A percentile compares a stretch with the other conserved stretches of the same genome.
These are phyloP conservation scores for Desmodus rotundus DNA, from an alignment of 2,113 vertebrate species.

Conservation along the genomic window DNA sequence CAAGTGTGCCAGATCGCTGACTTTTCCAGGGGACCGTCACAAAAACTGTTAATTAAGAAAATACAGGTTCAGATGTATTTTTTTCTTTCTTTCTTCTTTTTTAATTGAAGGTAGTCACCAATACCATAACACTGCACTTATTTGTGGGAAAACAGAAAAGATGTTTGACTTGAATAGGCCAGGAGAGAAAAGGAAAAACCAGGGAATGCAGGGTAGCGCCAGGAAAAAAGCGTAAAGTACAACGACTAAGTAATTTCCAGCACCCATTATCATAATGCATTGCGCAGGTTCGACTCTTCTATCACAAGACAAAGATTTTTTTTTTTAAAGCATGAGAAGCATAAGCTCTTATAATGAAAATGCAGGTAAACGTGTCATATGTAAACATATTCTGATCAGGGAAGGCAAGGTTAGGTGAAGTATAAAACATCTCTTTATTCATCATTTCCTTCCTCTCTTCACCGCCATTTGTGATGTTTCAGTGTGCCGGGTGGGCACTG, in stretches of 20 bases:
- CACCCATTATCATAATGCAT: too few relatives aligned
- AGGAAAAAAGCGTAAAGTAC: not conserved
- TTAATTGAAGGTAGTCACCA: not conserved
- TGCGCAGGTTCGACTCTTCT: not conserved
- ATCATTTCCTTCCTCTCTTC: not conserved
- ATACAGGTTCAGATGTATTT: not conserved
- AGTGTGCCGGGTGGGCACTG: not conserved
- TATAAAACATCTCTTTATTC: not conserved
- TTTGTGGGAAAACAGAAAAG: not conserved
- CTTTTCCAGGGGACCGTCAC: not conserved
- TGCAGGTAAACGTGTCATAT: not conserved
- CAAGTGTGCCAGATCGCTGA: not conserved
- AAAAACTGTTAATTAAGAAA: not conserved
- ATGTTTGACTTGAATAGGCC: not conserved
- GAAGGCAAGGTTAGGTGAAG: not conserved
- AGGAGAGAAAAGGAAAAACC: not conserved
- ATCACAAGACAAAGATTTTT: not conserved
- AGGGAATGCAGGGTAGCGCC: not conserved
- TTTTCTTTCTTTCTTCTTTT: not conserved
- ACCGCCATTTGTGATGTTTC: not conserved
- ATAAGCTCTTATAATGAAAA: not conserved
- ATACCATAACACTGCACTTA: not conserved
- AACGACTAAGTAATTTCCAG: not conserved
- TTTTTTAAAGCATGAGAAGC: not conserved
- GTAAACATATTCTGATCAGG: not conserved